Evolutionary conservation across 2,797 vertebrate genomes (phyloP).

Genomic region (Pitangus sulphuratus): DNA sequence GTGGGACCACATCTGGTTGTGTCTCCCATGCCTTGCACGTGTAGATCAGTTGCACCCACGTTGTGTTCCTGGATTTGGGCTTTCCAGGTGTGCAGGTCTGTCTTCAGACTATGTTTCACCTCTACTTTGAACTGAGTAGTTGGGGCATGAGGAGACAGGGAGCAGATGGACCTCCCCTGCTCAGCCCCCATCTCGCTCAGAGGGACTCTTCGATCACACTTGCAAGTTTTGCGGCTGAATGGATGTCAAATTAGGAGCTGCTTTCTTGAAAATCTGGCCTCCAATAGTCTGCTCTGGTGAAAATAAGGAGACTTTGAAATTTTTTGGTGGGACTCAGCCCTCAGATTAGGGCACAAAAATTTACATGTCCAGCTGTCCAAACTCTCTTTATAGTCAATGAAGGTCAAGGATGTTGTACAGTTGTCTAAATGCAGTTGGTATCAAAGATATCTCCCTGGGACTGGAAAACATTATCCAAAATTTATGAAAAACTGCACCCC

Average conservation of each 20-base stretch:
- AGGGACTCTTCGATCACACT: background rate
- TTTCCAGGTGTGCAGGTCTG: background rate
- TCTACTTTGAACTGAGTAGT: background rate
- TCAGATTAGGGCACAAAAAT: background rate
- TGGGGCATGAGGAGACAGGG: background rate
- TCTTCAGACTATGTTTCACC: background rate
- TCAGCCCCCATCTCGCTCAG: fast-evolving
- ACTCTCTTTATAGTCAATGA: background rate
- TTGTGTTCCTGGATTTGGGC: background rate
- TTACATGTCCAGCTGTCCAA: background rate
- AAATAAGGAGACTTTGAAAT: background rate
- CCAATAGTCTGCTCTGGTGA: background rate
- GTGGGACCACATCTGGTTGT: fast-evolving
- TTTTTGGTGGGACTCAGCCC: background rate
- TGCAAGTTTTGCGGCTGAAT: background rate
- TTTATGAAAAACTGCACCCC: background rate
- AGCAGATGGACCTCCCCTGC: background rate
- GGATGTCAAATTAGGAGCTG: background rate
- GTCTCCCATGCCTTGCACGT: fast-evolving
- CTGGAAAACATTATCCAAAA: background rate
- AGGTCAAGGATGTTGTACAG: background rate
- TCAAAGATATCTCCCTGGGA: background rate
- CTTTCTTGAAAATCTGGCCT: background rate
- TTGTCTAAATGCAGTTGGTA: background rate
- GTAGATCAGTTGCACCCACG: fast-evolving